These are phyloP conservation scores for Chaetodon trifasciatus DNA, from an alignment of 2,797 vertebrate species.

Conservation along the genomic window DNA sequence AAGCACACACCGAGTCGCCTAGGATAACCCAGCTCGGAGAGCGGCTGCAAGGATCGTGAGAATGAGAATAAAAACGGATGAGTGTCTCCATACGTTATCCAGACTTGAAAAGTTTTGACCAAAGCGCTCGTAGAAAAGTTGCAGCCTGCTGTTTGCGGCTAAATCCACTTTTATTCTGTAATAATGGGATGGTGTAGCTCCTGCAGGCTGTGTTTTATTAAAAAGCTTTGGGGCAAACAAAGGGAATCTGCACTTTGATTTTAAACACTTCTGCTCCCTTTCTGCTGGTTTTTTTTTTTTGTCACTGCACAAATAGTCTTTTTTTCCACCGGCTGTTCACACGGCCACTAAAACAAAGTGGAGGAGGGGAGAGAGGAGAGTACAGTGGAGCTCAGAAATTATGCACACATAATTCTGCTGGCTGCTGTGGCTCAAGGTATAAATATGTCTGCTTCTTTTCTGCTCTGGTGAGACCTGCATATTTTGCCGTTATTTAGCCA, in stretches of 20 bases:
- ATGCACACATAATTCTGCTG: slow-evolving; percentile 55
- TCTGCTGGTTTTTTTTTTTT: slow-evolving; percentile 39
- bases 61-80: slow-evolving; percentile 13
- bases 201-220: slow-evolving; percentile 10
- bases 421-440: slow-evolving; percentile 33
- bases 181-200: neutral
- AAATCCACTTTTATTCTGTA: slow-evolving; percentile 34
- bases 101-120: slow-evolving; percentile 69
- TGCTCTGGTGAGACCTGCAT: slow-evolving; percentile 30
- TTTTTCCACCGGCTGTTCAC: slow-evolving; percentile 68
- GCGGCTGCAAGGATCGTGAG: slow-evolving; percentile 21
- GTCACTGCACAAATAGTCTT: slow-evolving; percentile 62
- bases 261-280: slow-evolving; percentile 45
- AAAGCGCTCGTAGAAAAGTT: slow-evolving; percentile 70
- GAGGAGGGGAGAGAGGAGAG: slow-evolving; percentile 72
- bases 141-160: slow-evolving; percentile 22
- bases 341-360: slow-evolving; percentile 73
- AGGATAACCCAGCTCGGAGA: slow-evolving; percentile 27
- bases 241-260: slow-evolving; percentile 48
- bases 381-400: slow-evolving; percentile 68
- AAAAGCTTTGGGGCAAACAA: slow-evolving; percentile 37
- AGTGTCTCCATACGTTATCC: slow-evolving; percentile 17
- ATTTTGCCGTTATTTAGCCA: slow-evolving; percentile 53
- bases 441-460: slow-evolving; percentile 37
- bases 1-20: slow-evolving; percentile 27